A percentile compares a stretch with the other conserved stretches of the same genome.
Conservation (phyloP, 2,797 vertebrate genomes). For the Clarias fuscus region DNA sequence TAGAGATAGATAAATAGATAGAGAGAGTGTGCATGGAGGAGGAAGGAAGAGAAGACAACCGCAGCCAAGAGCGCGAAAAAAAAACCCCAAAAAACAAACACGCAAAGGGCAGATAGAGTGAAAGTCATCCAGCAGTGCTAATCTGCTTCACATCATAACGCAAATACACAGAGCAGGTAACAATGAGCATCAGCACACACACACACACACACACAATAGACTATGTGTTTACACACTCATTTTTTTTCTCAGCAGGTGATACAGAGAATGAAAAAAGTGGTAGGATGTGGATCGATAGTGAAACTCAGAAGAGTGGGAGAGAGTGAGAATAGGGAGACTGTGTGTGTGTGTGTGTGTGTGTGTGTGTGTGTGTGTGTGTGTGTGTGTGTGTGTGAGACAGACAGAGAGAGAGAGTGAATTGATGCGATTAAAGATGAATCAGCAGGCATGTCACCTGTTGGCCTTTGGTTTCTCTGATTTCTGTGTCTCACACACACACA, state of each 20-base stretch:
- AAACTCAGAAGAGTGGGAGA: slow-evolving; percentile 9
- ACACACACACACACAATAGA: slow-evolving; percentile 15
- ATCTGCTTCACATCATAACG: background rate
- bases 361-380: background rate
- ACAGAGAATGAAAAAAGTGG: background rate
- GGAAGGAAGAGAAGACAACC: slow-evolving; percentile 27
- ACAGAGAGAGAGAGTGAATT: slow-evolving; percentile 20
- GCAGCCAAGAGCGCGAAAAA: slow-evolving; percentile 4
- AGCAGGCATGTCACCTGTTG: background rate
- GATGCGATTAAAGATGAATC: slow-evolving; percentile 42
- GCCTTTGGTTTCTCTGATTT: slow-evolving; percentile 8
- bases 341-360: background rate
- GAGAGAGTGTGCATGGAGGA: slow-evolving; percentile 15
- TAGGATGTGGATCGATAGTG: background rate
- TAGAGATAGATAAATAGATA: background rate
- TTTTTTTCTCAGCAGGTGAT: background rate
- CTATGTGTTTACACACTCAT: background rate
- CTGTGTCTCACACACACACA: background rate
- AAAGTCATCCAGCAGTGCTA: background rate
- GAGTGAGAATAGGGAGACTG: slow-evolving; percentile 18
- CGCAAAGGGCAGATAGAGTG: background rate
- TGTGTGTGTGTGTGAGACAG: background rate
- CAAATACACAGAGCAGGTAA: background rate
- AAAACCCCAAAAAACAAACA: background rate
- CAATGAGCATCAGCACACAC: background rate